A percentile compares a stretch with the other conserved stretches of the same genome.
phyloP scores from a whole-genome alignment of 2,888 invertebrate genomes.

The Caenorhabditis sulstoni region DNA sequence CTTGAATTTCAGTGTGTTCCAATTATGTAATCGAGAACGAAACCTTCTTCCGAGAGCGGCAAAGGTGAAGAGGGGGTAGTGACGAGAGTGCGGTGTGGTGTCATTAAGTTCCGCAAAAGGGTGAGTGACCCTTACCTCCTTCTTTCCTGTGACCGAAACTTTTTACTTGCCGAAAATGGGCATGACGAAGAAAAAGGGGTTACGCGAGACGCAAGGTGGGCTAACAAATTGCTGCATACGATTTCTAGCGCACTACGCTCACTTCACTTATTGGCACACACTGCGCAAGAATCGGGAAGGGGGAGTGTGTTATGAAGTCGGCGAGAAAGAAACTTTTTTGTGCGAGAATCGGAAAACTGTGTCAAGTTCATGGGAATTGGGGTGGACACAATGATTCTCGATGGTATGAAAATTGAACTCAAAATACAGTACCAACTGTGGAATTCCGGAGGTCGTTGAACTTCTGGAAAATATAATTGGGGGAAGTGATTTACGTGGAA shows the following conservation, averaged over 20 bases:
- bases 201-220: constrained; percentile 7
- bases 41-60: constrained; percentile 40
- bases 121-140: constrained; percentile 41
- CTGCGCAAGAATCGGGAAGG: background rate
- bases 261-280: constrained; percentile 50
- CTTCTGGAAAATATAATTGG: background rate
- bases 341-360: constrained; percentile 22
- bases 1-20: constrained; percentile 59
- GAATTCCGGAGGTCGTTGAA: no score
- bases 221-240: constrained; percentile 60
- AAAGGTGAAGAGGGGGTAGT: constrained; percentile 31
- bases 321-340: constrained; percentile 26
- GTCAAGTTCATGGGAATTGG: constrained; percentile 57
- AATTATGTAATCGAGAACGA: constrained; percentile 49
- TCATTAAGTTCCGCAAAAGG: constrained; percentile 43
- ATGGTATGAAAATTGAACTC: constrained; percentile 2
- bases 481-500: background rate
- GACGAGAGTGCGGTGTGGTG: constrained; percentile 24
- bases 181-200: constrained; percentile 41
- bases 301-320: constrained; percentile 32
- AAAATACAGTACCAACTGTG: background rate
- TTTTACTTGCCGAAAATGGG: constrained; percentile 25
- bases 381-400: constrained; percentile 34
- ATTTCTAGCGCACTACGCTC: constrained; percentile 47
- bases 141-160: constrained; percentile 17